Evolutionary conservation across 2,113 vertebrate species (phyloP), one percentile per base, ranked within the genome.

Genomic region (Odocoileus hemionus): DNA sequence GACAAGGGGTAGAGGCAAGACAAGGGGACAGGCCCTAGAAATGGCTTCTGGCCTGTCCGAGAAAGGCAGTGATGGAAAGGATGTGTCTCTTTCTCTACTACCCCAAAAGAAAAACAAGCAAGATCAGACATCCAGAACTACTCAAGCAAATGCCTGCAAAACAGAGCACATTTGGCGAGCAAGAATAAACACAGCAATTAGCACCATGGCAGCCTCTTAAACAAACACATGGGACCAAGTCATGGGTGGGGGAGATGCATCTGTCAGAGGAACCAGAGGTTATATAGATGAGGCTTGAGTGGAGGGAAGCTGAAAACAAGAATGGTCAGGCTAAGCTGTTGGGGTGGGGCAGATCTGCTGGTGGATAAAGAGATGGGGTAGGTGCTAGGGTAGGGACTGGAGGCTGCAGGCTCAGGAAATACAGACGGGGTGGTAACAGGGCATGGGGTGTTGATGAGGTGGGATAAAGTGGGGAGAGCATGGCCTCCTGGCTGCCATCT

Each of bases 101-200:
- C 7, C 45, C 23, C 23, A 23, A 93, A 98, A 98, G 98, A 98
- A 98, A 98, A 98, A 96, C 97, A 98, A 98, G 97, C 97, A 96
- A 98, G 98, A 98, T 98, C 96, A 98, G 97, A 98, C 98, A 94
- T 96, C 97, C 96, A 98, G 98, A 98, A 76, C 97, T 97, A 98
- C 96, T 98, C 95, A 96, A 98, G 98, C 96, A 98, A 98, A 98
- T 98, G 98, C 98, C 98, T 98, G 98, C 98, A 98, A 98, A 98
- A 97, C 97, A 95, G 89, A 94, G 95, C 88, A 54, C 88, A 98
- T 98, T 98, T 94, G 98, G 98, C 97, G 90, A 98, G 93, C 96
- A 98, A 98, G 98, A 98, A 98, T 98, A 99, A 99, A 99, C 98
- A 98, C 95, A 97, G 98, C 98, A 98, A 98, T 98, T 99, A 98